Conservation (phyloP, 2,113 vertebrate genomes). For the Rutilus rutilus region DNA sequence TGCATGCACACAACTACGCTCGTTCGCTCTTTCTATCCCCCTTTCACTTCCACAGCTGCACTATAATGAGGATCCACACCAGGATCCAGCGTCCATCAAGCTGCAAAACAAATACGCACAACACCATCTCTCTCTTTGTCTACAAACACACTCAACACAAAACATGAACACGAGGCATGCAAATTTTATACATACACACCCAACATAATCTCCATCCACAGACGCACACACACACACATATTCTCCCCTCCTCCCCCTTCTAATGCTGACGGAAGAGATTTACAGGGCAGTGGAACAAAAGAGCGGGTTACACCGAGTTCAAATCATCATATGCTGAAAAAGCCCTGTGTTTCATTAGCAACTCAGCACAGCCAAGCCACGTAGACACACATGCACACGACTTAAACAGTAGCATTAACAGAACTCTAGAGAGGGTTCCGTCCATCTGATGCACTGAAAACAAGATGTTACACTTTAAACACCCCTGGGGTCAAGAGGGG, state of each 20-base stretch:
- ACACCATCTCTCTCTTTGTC: slow-evolving; percentile 32
- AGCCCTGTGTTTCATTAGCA: slow-evolving; percentile 51
- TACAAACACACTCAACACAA: slow-evolving; percentile 36
- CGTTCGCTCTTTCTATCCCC: background rate
- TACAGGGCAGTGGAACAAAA: slow-evolving; percentile 48
- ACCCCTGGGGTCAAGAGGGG: slow-evolving; percentile 5
- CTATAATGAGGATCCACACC: slow-evolving; percentile 42
- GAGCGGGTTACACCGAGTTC: slow-evolving; percentile 50
- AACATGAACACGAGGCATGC: slow-evolving; percentile 41
- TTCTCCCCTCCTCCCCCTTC: background rate
- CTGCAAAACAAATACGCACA: slow-evolving; percentile 23
- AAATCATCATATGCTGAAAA: slow-evolving; percentile 44
- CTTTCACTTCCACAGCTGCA: slow-evolving; percentile 46
- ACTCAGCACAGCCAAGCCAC: slow-evolving; percentile 49
- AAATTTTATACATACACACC: slow-evolving; percentile 27
- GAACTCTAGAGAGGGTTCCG: slow-evolving; percentile 5
- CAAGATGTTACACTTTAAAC: slow-evolving; percentile 10
- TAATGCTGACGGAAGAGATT: slow-evolving; percentile 38
- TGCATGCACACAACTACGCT: slow-evolving; percentile 8
- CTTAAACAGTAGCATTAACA: slow-evolving; percentile 23
- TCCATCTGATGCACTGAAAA: background rate
- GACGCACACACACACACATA: slow-evolving; percentile 17
- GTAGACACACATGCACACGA: background rate
- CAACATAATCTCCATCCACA: slow-evolving; percentile 22
- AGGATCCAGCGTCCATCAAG: background rate